These are phyloP conservation scores for Lycocerus yunnanus DNA, from an alignment of 2,888 invertebrate genomes.

Conservation along the genomic window DNA sequence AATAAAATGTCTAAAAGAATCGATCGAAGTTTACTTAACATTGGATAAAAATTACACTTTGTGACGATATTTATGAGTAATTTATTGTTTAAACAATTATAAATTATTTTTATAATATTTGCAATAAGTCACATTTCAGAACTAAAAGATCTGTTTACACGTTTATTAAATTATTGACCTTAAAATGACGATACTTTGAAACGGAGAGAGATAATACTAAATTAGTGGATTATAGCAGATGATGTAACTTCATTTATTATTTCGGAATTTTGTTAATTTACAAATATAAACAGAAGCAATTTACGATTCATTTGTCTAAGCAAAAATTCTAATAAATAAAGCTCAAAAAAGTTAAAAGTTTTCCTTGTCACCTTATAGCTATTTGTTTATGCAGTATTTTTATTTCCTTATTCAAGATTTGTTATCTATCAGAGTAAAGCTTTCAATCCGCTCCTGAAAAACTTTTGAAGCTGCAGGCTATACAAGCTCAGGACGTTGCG, in stretches of 20 bases:
- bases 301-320: neutral
- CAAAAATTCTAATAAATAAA: too few species aligned
- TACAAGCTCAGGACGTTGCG: neutral
- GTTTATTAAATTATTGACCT: neutral
- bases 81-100: neutral
- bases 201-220: neutral
- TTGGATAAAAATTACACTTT: neutral
- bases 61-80: neutral
- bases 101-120: neutral
- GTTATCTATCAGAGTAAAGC: neutral
- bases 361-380: neutral
- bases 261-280: neutral
- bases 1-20: too few species aligned
- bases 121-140: neutral
- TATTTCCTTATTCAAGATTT: neutral
- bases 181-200: neutral
- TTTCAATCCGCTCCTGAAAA: neutral
- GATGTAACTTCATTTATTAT: neutral
- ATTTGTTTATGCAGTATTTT: neutral
- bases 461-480: neutral
- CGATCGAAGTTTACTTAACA: neutral
- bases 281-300: neutral
- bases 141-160: neutral
- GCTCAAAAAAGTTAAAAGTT: too few species aligned
- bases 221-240: neutral